Evolutionary conservation across 2,888 invertebrate genomes (phyloP), one percentile per base, ranked within the genome.

Genomic region (Dichetophora obliterata): DNA sequence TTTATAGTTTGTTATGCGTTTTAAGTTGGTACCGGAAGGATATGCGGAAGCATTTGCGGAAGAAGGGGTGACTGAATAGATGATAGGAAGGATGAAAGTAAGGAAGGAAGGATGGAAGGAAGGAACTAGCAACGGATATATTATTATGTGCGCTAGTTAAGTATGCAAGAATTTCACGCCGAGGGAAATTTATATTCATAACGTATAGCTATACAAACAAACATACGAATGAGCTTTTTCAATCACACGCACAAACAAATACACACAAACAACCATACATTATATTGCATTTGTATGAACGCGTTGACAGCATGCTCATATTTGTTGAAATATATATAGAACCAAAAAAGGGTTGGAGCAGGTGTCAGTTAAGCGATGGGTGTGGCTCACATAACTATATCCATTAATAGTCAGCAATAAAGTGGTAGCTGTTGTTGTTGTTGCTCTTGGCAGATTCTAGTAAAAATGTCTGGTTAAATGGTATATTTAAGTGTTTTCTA

Each of bases 111-210:
- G 61, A 72, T 50, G 50, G 61, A 61, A 43, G 59, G 57, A 59
- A 57, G 71, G 27, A 68, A 27, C 6, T 27, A 61, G 27, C 72
- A 72, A 31, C 72, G 61, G 72, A 72, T 61, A 48, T 43, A 72
- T 72, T 48, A 72, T 72, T 72, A 48, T 61, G 72, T 24, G 61
- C 19, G 77, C 11, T 59, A 37, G 57, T 54, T 77, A 70, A 59
- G 75, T 72, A 71, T 75, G 72, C 78, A 78, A 66, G 78, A 76
- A 80, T 73, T 77, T 77, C 75, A 79, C 82, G 80, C 77, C 83
- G 75, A 79, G 83, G 83, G 83, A 83, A 83, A 83, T 83, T 83
- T 83, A 83, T 83, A 83, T 83, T 82, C 82, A 82, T 83, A 83
- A 82, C 82, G 82, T 82, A 82, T 81, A 78, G 78, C 79, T 1